These are phyloP conservation scores for Celastrina argiolus DNA, from an alignment of 2,888 invertebrate genomes.

Conservation along the genomic window DNA sequence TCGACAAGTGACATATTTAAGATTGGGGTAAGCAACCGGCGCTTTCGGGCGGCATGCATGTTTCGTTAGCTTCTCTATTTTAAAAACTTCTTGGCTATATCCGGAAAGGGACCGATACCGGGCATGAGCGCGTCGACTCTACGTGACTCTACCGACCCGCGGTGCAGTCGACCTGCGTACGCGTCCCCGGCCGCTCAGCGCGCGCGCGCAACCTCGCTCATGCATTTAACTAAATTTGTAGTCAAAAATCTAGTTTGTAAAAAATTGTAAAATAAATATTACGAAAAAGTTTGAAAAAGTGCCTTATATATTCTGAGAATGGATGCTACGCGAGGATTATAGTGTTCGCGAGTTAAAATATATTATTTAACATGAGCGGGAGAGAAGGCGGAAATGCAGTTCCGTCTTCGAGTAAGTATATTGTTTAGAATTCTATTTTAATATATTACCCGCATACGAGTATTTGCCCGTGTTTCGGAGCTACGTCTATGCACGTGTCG, in stretches of 20 bases:
- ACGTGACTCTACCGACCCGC: conserved; percentile 48
- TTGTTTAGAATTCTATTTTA: conserved; percentile 42
- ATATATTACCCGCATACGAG: conserved; percentile 35
- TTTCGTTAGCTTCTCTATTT: conserved; percentile 76
- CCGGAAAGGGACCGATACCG: conserved; percentile 74
- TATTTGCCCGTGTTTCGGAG: conserved; percentile 32
- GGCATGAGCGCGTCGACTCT: conserved; percentile 50
- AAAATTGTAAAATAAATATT: conserved; percentile 8
- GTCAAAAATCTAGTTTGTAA: conserved; percentile 49
- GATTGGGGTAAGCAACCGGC: conserved; percentile 69
- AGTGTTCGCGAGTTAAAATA: conserved; percentile 62
- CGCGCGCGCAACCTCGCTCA: conserved; percentile 62
- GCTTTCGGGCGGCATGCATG: conserved; percentile 74
- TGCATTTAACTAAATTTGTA: conserved; percentile 59
- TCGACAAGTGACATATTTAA: conserved; percentile 71
- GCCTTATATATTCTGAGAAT: conserved; percentile 57
- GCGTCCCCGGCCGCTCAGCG: conserved; percentile 69
- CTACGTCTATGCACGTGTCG: conserved; percentile 39
- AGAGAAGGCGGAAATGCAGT: conserved; percentile 76
- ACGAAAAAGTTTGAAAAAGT: conserved; percentile 49
- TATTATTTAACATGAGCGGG: conserved; percentile 71
- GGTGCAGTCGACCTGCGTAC: conserved; percentile 75
- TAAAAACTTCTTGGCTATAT: conserved; percentile 74
- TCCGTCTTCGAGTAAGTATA: conserved; percentile 73
- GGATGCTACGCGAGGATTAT: conserved; percentile 69